A percentile compares a stretch with the other conserved stretches of the same genome.
Evolutionary conservation across 2,113 vertebrate species (phyloP).

Genomic region (Zosterops japonicus): DNA sequence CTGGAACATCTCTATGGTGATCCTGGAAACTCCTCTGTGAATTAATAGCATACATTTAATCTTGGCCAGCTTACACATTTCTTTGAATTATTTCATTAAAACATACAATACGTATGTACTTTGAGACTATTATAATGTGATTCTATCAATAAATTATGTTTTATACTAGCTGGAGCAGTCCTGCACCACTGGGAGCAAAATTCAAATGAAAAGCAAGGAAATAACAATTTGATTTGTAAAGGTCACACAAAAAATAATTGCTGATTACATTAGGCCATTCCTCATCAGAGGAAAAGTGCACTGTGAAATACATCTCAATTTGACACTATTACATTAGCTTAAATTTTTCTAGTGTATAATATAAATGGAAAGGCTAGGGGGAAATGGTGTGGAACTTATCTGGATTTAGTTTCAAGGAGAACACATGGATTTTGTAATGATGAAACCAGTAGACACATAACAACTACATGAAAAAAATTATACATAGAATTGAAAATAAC

Average conservation of each 20-base stretch:
- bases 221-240: slow-evolving; percentile 51
- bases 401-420: slow-evolving; percentile 22
- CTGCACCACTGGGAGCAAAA: slow-evolving; percentile 12
- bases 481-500: neutral
- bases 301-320: slow-evolving; percentile 8
- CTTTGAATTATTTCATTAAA: slow-evolving; percentile 23
- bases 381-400: neutral
- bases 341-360: neutral
- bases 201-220: slow-evolving; percentile 44
- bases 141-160: slow-evolving; percentile 44
- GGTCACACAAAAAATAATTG: slow-evolving; percentile 47
- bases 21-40: neutral
- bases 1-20: neutral
- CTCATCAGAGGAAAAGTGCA: slow-evolving; percentile 7
- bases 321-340: neutral
- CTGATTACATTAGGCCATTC: slow-evolving; percentile 34
- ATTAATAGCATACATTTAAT: neutral
- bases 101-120: neutral
- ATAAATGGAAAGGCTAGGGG: neutral
- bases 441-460: neutral
- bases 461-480: neutral
- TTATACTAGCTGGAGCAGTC: neutral
- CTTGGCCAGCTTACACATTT: neutral
- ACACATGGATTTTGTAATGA: neutral
- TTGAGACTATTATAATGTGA: neutral